Conservation (phyloP, 1,140 invertebrate species). For the Zeugodacus cucurbitae region DNA sequence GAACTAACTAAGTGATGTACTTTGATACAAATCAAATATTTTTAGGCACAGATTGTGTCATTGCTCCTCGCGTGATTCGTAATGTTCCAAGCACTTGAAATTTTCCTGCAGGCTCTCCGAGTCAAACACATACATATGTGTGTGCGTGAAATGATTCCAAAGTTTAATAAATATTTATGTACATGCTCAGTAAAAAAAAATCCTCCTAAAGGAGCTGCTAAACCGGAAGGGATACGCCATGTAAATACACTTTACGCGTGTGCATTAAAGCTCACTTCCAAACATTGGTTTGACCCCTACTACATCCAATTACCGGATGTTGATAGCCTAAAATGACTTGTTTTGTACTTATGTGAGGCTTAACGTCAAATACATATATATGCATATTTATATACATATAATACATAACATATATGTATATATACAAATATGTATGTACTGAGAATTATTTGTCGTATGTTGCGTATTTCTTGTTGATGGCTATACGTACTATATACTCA, state of each 20-base stretch:
- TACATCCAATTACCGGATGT: background rate
- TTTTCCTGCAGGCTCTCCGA: too few relatives aligned
- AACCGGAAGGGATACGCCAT: background rate
- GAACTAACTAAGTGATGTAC: too few relatives aligned
- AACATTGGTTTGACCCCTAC: background rate
- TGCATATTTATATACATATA: too few relatives aligned
- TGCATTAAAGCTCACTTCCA: background rate
- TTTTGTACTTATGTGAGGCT: background rate
- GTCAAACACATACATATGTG: too few relatives aligned
- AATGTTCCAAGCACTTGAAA: too few relatives aligned
- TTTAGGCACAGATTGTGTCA: too few relatives aligned
- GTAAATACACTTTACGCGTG: background rate
- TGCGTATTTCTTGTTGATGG: too few relatives aligned
- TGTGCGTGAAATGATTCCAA: background rate
- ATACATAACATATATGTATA: too few relatives aligned
- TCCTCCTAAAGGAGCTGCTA: background rate
- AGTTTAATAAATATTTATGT: background rate
- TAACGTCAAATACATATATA: background rate
- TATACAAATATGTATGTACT: background rate
- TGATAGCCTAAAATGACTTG: background rate
- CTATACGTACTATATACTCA: too few relatives aligned
- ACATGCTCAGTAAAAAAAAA: background rate
- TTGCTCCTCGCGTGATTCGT: too few relatives aligned
- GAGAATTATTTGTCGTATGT: background rate
- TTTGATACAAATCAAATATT: too few relatives aligned